Conservation (phyloP, 2,797 vertebrate species). For the Dromococcyx pavoninus region DNA sequence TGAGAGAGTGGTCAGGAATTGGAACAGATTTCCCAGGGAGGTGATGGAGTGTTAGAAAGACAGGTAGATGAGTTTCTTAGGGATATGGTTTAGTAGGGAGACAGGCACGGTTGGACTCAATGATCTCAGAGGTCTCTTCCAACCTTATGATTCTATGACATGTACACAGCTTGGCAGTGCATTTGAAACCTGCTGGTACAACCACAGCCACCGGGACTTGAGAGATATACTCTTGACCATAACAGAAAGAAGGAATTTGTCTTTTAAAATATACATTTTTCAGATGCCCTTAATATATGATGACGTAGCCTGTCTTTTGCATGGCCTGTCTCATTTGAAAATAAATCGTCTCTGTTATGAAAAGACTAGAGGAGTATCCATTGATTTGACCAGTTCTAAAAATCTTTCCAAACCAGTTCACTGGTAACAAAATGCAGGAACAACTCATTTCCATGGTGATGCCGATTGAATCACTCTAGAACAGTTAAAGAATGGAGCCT, state of each 20-base stretch:
- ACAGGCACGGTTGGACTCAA: too few relatives aligned
- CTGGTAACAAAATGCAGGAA: conserved; percentile 53
- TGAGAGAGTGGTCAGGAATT: too few relatives aligned
- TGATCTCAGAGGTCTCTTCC: too few relatives aligned
- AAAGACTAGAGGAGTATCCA: conserved; percentile 30
- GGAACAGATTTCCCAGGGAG: too few relatives aligned
- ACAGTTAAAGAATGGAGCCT: conserved; percentile 58
- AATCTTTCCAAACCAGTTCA: conserved; percentile 33
- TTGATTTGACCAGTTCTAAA: background rate
- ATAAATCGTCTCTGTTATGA: background rate
- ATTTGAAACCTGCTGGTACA: background rate
- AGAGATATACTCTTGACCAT: background rate
- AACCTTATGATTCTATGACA: too few relatives aligned
- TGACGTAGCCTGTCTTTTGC: background rate
- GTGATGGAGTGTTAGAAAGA: too few relatives aligned
- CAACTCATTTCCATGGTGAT: conserved; percentile 60
- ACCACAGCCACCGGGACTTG: background rate
- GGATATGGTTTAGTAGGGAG: too few relatives aligned
- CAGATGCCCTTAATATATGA: background rate
- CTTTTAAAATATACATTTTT: background rate
- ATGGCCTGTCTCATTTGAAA: conserved; percentile 1
- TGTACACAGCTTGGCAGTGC: background rate
- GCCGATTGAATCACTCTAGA: conserved; percentile 34
- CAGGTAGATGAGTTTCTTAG: too few relatives aligned
- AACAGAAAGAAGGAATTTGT: background rate